A percentile compares a stretch with the other conserved stretches of the same genome.
Conservation (phyloP, 2,113 vertebrate species). For the Chinchilla lanigera region DNA sequence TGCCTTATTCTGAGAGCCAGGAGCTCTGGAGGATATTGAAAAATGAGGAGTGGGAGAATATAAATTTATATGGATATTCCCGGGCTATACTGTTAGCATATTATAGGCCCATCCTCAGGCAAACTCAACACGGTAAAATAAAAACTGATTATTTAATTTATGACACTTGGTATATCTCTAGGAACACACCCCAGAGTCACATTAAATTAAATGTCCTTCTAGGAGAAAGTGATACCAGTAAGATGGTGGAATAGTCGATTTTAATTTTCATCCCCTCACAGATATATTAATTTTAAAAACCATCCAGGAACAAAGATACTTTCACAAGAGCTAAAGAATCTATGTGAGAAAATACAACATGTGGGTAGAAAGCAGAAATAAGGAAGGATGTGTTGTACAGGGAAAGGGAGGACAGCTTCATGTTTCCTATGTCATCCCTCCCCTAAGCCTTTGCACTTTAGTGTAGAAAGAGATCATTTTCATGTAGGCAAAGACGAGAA, state of each 20-base stretch:
- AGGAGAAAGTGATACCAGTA: not conserved
- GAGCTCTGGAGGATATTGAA: slow-evolving; percentile 73
- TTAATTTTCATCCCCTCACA: not conserved
- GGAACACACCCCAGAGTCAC: slow-evolving; percentile 40
- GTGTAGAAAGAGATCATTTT: not conserved
- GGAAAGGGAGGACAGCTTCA: not conserved
- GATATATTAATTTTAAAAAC: not conserved
- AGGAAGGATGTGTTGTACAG: not conserved
- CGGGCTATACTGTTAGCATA: slow-evolving; percentile 59
- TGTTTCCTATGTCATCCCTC: not conserved
- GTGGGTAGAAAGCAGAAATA: not conserved
- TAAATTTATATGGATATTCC: slow-evolving; percentile 13
- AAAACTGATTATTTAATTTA: slow-evolving; percentile 22
- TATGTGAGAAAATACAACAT: not conserved
- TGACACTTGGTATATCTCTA: slow-evolving; percentile 66
- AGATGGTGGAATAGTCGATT: not conserved
- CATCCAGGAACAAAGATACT: not conserved
- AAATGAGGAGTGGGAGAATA: slow-evolving; percentile 56
- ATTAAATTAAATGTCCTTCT: slow-evolving; percentile 72
- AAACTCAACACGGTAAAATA: slow-evolving; percentile 71
- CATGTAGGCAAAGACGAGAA: not conserved
- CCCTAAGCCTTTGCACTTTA: not conserved
- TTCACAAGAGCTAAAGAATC: not conserved
- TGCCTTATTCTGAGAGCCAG: slow-evolving; percentile 74
- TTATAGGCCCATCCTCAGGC: slow-evolving; percentile 55